phyloP scores from a whole-genome alignment of 2,888 invertebrate species.

The Ceratothoa steindachneri region DNA sequence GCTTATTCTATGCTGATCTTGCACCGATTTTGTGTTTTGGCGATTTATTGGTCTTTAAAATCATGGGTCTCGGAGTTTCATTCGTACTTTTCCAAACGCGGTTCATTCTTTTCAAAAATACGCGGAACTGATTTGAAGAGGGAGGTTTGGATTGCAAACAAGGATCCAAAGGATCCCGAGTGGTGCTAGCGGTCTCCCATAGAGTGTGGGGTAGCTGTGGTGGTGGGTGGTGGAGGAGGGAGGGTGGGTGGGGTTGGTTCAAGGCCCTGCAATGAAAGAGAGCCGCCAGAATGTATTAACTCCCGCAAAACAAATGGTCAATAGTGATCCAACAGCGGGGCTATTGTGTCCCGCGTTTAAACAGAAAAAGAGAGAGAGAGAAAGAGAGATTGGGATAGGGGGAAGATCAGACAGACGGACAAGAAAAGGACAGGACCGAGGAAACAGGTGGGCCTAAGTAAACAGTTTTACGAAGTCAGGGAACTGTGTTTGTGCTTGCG shows the following conservation, averaged over 20 bases:
- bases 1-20: no score
- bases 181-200: no score
- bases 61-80: no score
- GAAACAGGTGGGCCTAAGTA: neutral
- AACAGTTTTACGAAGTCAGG: neutral
- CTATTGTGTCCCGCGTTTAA: neutral
- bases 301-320: neutral
- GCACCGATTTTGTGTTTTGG: no score
- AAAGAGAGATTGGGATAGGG: neutral
- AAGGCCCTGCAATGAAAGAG: slow-evolving; percentile 6
- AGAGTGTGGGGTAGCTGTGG: no score
- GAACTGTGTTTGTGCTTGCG: neutral
- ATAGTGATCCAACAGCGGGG: neutral
- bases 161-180: neutral
- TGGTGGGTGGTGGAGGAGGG: no score
- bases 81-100: neutral
- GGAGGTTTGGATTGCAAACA: neutral
- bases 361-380: slow-evolving; percentile 6
- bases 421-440: neutral
- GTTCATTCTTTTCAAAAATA: neutral
- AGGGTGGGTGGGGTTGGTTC: neutral
- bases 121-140: neutral
- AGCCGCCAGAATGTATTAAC: neutral
- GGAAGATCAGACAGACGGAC: neutral
- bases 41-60: no score